Conservation (phyloP, 2,888 invertebrate species). For the Nesidiocoris tenuis region DNA sequence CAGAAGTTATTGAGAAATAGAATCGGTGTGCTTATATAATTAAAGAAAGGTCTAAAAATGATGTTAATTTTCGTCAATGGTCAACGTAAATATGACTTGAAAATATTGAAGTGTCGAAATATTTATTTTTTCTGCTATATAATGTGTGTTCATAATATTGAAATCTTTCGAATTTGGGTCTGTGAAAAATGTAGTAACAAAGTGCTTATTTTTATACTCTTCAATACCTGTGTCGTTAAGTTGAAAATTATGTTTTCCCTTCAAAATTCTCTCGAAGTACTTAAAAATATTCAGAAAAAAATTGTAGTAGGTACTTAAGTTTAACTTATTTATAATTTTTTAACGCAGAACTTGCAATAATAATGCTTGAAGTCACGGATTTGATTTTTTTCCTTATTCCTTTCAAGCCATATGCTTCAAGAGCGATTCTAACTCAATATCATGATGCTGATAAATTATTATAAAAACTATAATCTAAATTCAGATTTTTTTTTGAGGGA, state of each 20-base stretch:
- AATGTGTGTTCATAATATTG: slow-evolving; percentile 38
- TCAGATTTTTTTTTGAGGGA: no score
- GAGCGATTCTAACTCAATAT: no score
- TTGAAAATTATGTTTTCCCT: slow-evolving; percentile 18
- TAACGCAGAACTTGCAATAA: slow-evolving; percentile 39
- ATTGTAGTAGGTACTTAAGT: slow-evolving; percentile 36
- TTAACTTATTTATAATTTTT: slow-evolving; percentile 36
- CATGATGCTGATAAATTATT: no score
- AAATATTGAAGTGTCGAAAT: not conserved
- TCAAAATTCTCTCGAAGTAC: slow-evolving; percentile 33
- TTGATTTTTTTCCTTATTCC: not conserved
- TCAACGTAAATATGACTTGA: not conserved
- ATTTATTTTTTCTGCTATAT: slow-evolving; percentile 17
- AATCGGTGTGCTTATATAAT: not conserved
- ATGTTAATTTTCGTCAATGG: not conserved
- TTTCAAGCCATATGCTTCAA: no score
- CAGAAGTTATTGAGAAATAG: not conserved
- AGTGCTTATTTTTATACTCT: slow-evolving; percentile 40
- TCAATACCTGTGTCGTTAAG: slow-evolving; percentile 25
- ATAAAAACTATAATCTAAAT: no score
- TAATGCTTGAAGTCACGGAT: slow-evolving; percentile 28
- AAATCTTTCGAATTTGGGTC: slow-evolving; percentile 24
- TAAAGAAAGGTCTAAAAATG: not conserved
- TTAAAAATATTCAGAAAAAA: no score
- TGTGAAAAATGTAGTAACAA: slow-evolving; percentile 29